These are phyloP conservation scores for Daktulosphaira vitifoliae DNA, from an alignment of 1,140 invertebrate species.

Conservation along the genomic window DNA sequence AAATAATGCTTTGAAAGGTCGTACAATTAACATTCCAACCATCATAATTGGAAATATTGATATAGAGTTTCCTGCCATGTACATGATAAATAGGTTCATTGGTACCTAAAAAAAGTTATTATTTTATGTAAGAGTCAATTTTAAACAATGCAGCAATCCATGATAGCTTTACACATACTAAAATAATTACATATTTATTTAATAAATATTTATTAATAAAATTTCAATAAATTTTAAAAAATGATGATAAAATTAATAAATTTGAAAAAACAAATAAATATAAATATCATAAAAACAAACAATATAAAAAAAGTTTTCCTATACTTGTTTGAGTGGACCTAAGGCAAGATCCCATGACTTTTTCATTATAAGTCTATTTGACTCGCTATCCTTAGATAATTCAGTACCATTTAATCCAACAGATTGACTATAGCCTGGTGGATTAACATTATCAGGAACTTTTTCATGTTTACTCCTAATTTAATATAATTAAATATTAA, in stretches of 20 bases:
- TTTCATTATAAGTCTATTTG: conserved; percentile 78
- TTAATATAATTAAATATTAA: too few relatives aligned
- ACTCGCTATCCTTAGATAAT: conserved; percentile 64
- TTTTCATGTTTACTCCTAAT: conserved; percentile 19
- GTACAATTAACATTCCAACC: conserved; percentile 96
- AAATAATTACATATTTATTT: neutral
- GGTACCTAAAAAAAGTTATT: conserved; percentile 66
- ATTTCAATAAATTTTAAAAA: too few relatives aligned
- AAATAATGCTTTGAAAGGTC: conserved; percentile 91
- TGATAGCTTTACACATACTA: neutral
- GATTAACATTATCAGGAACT: conserved; percentile 40
- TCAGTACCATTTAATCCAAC: conserved; percentile 61
- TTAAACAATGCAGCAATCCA: conserved; percentile 7
- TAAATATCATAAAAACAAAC: too few relatives aligned
- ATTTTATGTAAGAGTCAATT: too few relatives aligned
- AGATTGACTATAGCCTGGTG: conserved; percentile 72
- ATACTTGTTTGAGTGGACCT: conserved; percentile 79
- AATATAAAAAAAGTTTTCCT: too few relatives aligned
- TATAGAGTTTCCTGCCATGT: conserved; percentile 98
- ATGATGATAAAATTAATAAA: too few relatives aligned
- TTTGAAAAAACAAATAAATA: too few relatives aligned
- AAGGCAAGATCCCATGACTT: conserved; percentile 97
- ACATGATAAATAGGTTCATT: conserved; percentile 99
- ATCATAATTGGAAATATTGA: conserved; percentile 99
- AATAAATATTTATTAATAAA: too few relatives aligned